Conservation (phyloP, 1,140 invertebrate species). For the Ceratosolen fusciceps region DNA sequence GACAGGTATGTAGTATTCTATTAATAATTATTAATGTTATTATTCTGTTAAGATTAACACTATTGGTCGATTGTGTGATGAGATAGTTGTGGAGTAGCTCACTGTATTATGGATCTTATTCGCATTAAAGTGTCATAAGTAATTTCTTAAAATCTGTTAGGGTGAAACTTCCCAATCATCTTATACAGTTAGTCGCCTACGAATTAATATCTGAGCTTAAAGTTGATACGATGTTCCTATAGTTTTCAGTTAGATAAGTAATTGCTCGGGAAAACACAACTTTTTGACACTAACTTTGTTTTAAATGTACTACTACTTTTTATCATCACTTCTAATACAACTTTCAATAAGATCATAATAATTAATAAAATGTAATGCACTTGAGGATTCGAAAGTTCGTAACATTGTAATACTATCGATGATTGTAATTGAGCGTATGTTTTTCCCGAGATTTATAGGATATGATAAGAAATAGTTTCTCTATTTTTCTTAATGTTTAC, state of each 20-base stretch:
- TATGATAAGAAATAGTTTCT: constrained; percentile 35
- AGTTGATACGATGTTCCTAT: constrained; percentile 1
- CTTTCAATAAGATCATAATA: no score
- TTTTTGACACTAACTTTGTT: no score
- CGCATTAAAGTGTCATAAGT: constrained; percentile 14
- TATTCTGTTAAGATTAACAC: constrained; percentile 41
- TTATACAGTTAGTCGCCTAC: no score
- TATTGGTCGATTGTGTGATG: constrained; percentile 27
- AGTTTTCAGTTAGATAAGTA: no score
- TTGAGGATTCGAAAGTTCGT: no score
- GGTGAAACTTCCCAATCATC: no score
- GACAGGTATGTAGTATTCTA: constrained; percentile 20
- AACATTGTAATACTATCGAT: no score
- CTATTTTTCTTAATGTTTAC: background rate
- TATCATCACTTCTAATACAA: no score
- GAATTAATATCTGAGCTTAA: background rate
- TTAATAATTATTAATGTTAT: constrained; percentile 44
- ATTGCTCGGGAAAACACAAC: no score
- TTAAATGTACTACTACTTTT: no score
- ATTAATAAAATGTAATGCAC: no score
- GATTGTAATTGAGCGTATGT: no score
- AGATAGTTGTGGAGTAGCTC: background rate
- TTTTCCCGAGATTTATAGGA: constrained; percentile 45
- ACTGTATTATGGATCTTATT: background rate
- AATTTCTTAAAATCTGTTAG: background rate